Percentiles rank a stretch among this genome's conserved stretches.
Conservation (phyloP, 2,888 invertebrate genomes). For the Melanotus villosus region DNA sequence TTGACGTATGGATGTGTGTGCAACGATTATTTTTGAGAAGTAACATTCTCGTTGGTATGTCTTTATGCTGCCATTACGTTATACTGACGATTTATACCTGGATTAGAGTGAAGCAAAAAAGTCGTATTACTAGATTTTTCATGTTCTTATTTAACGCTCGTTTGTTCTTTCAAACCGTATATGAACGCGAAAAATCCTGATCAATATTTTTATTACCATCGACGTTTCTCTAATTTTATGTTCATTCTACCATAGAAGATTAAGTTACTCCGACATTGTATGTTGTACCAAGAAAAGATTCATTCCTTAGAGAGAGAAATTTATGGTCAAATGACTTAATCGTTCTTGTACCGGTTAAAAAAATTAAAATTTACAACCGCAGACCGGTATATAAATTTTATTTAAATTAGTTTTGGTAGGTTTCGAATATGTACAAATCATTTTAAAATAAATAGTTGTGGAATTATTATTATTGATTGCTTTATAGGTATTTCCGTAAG, state of each 20-base stretch:
- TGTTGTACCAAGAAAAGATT: too few species aligned
- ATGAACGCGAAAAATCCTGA: too few species aligned
- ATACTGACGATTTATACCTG: slow-evolving; percentile 64
- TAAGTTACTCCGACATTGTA: slow-evolving; percentile 14
- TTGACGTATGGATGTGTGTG: slow-evolving; percentile 64
- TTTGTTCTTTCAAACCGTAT: not conserved
- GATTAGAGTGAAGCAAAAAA: slow-evolving; percentile 39
- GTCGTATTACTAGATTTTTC: slow-evolving; percentile 34
- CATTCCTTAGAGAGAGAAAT: too few species aligned
- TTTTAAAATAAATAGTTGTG: too few species aligned
- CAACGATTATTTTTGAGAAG: slow-evolving; percentile 65
- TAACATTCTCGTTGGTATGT: slow-evolving; percentile 65
- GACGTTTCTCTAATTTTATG: slow-evolving; percentile 3
- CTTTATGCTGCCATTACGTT: slow-evolving; percentile 60
- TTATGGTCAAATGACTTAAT: too few species aligned
- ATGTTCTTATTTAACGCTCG: slow-evolving; percentile 37
- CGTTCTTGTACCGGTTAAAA: too few species aligned
- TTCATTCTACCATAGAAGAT: slow-evolving; percentile 1
- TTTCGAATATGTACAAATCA: too few species aligned
- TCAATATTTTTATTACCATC: not conserved
- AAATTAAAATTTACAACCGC: too few species aligned
- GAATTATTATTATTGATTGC: too few species aligned
- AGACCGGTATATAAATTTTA: too few species aligned
- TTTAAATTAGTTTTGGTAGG: too few species aligned
- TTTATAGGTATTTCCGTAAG: too few species aligned